Conservation (phyloP, 2,797 vertebrate genomes). For the Kryptopterus vitreolus region DNA sequence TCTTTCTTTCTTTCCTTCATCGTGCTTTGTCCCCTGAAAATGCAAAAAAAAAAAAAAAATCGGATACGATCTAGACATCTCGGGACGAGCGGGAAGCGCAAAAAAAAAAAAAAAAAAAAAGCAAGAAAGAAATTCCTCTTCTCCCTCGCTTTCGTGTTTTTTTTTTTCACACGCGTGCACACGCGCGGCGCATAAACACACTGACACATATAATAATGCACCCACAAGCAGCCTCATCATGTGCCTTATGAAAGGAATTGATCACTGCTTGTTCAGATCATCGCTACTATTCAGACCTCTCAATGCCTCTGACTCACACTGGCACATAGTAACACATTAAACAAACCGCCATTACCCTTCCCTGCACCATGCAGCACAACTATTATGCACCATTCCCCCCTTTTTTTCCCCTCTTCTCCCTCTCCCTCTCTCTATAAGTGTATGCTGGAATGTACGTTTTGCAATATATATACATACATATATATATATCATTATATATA, state of each 20-base stretch:
- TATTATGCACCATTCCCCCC: conserved; percentile 30
- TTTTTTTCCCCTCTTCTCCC: conserved; percentile 32
- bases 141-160: conserved; percentile 1
- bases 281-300: conserved; percentile 58
- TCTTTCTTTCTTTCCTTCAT: conserved; percentile 4
- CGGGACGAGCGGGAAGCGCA: neutral
- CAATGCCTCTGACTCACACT: conserved; percentile 56
- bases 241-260: conserved; percentile 56
- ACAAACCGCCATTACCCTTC: conserved; percentile 54
- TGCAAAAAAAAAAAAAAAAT: conserved; percentile 11
- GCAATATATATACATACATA: conserved; percentile 15
- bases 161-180: conserved; percentile 27
- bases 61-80: conserved; percentile 20
- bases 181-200: conserved; percentile 42
- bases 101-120: too few species aligned
- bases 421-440: too few species aligned
- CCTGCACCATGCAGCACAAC: conserved; percentile 24
- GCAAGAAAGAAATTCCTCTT: too few species aligned
- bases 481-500: too few species aligned
- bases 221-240: conserved; percentile 48
- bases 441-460: conserved; percentile 36
- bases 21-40: conserved; percentile 17
- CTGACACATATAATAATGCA: conserved; percentile 49
- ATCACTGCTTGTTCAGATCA: conserved; percentile 60
- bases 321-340: conserved; percentile 53